Conservation (phyloP, 2,888 invertebrate genomes). For the Aproaerema taeniolella region DNA sequence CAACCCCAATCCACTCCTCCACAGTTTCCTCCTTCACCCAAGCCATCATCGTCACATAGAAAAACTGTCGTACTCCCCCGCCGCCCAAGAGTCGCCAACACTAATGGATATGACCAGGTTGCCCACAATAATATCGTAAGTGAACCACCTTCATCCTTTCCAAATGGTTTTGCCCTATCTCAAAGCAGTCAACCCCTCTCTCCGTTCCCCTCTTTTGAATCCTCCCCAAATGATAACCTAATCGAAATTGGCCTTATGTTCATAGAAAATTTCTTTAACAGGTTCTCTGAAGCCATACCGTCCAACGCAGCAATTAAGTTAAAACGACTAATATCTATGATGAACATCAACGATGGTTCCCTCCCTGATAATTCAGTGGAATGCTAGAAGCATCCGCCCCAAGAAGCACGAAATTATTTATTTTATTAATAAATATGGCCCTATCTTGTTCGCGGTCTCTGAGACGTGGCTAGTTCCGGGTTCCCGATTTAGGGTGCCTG, state of each 20-base stretch:
- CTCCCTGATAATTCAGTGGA: conserved; percentile 18
- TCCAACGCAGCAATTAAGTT: neutral
- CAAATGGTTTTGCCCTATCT: neutral
- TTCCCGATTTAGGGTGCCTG: conserved; percentile 11
- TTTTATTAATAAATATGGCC: conserved; percentile 2
- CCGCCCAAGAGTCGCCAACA: neutral
- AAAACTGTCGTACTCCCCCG: conserved; percentile 1
- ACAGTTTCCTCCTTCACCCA: neutral
- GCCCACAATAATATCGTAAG: neutral
- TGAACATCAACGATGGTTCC: neutral
- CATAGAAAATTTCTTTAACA: neutral
- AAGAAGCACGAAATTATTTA: conserved; percentile 17
- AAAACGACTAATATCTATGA: neutral
- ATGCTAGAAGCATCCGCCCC: conserved; percentile 14
- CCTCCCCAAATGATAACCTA: neutral
- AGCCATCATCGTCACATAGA: neutral
- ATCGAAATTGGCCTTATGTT: neutral
- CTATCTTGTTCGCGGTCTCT: conserved; percentile 16
- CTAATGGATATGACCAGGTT: neutral
- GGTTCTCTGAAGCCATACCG: neutral
- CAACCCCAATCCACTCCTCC: conserved; percentile 6
- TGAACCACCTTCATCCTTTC: neutral
- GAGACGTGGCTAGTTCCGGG: conserved; percentile 20
- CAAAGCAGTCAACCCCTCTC: no score
- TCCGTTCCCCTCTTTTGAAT: neutral